phyloP scores from a whole-genome alignment of 1,140 invertebrate genomes.

The Sinella curviseta region DNA sequence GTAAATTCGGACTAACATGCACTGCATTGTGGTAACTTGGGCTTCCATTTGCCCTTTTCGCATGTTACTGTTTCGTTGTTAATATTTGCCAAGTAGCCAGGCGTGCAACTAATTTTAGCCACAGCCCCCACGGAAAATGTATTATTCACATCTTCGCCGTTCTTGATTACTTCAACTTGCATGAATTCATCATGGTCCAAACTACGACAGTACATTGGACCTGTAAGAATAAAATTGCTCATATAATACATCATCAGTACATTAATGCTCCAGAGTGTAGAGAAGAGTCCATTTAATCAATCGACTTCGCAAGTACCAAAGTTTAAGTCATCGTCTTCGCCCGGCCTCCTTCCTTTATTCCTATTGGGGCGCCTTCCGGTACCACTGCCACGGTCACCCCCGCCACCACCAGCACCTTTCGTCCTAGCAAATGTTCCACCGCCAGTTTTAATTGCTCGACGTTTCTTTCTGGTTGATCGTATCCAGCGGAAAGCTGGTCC shows the following conservation, averaged over 20 bases:
- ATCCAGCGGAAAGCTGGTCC: conserved; percentile 13
- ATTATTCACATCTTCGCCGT: conserved; percentile 51
- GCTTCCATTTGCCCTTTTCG: conserved; percentile 76
- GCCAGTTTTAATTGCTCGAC: conserved; percentile 42
- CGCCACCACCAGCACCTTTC: conserved; percentile 41
- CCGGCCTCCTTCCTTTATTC: conserved; percentile 57
- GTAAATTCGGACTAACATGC: conserved; percentile 62
- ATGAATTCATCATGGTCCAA: conserved; percentile 63
- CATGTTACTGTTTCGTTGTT: conserved; percentile 76
- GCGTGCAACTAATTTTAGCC: conserved; percentile 69
- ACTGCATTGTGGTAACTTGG: conserved; percentile 72
- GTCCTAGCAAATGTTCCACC: conserved; percentile 34
- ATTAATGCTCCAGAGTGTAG: too few species aligned
- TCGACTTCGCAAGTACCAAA: background rate
- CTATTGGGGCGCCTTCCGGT: conserved; percentile 51
- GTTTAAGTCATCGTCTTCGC: conserved; percentile 39
- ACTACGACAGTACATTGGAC: background rate
- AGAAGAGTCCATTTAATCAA: too few species aligned
- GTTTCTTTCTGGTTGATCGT: conserved; percentile 10
- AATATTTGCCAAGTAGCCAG: conserved; percentile 72
- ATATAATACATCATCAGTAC: too few species aligned
- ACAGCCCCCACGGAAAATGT: conserved; percentile 64
- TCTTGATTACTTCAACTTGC: conserved; percentile 62
- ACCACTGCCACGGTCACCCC: conserved; percentile 53
- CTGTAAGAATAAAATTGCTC: conserved; percentile 2